Evolutionary conservation across 2,113 vertebrate species (phyloP).

Genomic region (Anas platyrhynchos): DNA sequence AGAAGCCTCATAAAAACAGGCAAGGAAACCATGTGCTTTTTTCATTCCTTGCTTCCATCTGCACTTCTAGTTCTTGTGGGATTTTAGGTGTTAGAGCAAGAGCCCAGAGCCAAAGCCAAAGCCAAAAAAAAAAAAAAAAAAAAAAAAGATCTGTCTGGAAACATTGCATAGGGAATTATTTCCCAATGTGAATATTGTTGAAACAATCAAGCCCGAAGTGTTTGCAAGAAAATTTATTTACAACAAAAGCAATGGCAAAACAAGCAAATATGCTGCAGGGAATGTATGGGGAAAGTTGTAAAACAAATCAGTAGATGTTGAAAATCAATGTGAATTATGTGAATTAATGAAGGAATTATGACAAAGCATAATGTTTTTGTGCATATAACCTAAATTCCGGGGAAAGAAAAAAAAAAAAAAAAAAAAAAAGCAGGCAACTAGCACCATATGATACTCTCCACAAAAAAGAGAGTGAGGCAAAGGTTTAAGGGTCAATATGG

Average conservation of each 20-base stretch:
- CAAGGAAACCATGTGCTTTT: rapidly evolving
- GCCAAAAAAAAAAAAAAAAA: not conserved
- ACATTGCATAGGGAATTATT: not conserved
- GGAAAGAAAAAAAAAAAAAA: not conserved
- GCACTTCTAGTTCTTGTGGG: not conserved
- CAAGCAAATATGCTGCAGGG: not conserved
- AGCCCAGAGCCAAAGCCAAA: not conserved
- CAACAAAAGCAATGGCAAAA: not conserved
- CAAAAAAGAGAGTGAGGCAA: not conserved
- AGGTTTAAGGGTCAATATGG: not conserved
- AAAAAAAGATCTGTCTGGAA: not conserved
- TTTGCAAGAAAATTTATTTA: not conserved
- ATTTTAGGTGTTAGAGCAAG: not conserved
- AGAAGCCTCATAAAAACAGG: not conserved
- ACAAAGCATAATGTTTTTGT: not conserved
- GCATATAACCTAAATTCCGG: not conserved
- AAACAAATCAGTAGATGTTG: not conserved
- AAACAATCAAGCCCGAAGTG: not conserved
- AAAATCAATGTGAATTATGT: not conserved
- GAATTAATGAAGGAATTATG: not conserved
- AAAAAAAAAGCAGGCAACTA: not conserved
- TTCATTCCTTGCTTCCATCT: constrained; percentile 7
- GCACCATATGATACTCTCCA: not conserved
- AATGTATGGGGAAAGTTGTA: not conserved
- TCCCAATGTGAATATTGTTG: not conserved